Evolutionary conservation across 2,888 invertebrate genomes (phyloP).

Genomic region (Diaperis boleti): DNA sequence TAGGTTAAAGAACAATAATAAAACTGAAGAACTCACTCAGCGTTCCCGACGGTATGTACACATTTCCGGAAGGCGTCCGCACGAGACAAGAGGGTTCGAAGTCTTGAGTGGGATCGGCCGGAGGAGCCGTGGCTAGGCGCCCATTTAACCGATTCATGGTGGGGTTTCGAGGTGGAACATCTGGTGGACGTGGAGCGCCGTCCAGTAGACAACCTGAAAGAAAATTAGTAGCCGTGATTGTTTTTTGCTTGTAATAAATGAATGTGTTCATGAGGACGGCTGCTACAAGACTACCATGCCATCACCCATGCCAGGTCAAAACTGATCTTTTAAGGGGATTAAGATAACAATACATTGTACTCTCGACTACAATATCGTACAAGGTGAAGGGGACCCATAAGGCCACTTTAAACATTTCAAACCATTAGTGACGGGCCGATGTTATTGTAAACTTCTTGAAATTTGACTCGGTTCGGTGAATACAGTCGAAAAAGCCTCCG

Average conservation of each 20-base stretch:
- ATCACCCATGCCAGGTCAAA: conserved; percentile 49
- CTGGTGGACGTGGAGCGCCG: conserved; percentile 81
- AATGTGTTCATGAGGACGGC: conserved; percentile 12
- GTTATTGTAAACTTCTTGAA: conserved; percentile 39
- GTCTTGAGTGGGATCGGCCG: conserved; percentile 75
- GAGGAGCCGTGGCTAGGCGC: conserved; percentile 85
- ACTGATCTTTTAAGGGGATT: conserved; percentile 54
- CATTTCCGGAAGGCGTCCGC: conserved; percentile 91
- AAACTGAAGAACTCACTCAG: conserved; percentile 67
- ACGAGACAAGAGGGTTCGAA: conserved; percentile 93
- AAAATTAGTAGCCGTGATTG: conserved; percentile 46
- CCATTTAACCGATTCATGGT: conserved; percentile 93
- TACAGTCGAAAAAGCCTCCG: conserved; percentile 4
- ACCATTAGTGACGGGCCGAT: conserved; percentile 41
- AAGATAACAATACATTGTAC: conserved; percentile 47
- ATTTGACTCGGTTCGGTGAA: conserved; percentile 37
- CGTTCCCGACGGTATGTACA: conserved; percentile 90
- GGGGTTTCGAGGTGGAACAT: conserved; percentile 91
- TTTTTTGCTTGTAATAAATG: conserved; percentile 24
- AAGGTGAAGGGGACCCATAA: conserved; percentile 36
- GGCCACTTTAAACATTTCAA: conserved; percentile 43
- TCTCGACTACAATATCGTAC: conserved; percentile 21
- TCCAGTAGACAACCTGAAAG: conserved; percentile 87
- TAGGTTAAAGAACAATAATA: conserved; percentile 7
- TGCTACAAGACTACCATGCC: conserved; percentile 28